These are phyloP conservation scores for Poeciliopsis occidentalis DNA, from an alignment of 2,113 vertebrate genomes.

Conservation along the genomic window DNA sequence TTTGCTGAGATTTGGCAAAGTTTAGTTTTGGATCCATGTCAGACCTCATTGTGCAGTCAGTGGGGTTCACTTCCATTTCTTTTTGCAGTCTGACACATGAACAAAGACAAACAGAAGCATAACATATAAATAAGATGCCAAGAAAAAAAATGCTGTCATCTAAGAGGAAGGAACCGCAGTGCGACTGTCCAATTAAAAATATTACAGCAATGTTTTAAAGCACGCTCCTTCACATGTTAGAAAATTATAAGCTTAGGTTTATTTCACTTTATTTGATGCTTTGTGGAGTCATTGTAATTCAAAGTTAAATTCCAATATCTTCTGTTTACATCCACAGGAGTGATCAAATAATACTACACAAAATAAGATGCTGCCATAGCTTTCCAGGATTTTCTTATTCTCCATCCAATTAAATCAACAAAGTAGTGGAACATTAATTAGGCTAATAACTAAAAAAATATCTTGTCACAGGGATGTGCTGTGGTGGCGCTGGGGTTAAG, in stretches of 20 bases:
- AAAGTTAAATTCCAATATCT: no score
- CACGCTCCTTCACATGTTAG: not conserved
- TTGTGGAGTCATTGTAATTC: no score
- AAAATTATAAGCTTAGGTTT: not conserved
- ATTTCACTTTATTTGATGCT: no score
- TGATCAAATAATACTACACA: no score
- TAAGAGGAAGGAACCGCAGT: slow-evolving; percentile 50
- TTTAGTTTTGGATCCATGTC: slow-evolving; percentile 35
- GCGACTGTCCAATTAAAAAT: not conserved
- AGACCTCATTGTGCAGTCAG: slow-evolving; percentile 26
- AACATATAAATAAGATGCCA: slow-evolving; percentile 37
- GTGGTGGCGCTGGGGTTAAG: no score
- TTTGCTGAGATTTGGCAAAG: slow-evolving; percentile 11
- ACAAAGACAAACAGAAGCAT: slow-evolving; percentile 22
- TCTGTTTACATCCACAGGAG: no score
- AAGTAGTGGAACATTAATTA: no score
- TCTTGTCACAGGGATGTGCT: no score
- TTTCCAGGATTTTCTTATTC: no score
- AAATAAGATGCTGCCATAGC: no score
- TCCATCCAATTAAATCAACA: no score
- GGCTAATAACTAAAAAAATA: no score
- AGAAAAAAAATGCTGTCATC: slow-evolving; percentile 34
- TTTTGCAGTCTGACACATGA: slow-evolving; percentile 19
- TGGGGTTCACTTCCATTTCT: slow-evolving; percentile 34
- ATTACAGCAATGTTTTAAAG: not conserved